Evolutionary conservation across 2,797 vertebrate genomes (phyloP), one percentile per base, ranked within the genome.

Genomic region (Sarcophilus harrisii): DNA sequence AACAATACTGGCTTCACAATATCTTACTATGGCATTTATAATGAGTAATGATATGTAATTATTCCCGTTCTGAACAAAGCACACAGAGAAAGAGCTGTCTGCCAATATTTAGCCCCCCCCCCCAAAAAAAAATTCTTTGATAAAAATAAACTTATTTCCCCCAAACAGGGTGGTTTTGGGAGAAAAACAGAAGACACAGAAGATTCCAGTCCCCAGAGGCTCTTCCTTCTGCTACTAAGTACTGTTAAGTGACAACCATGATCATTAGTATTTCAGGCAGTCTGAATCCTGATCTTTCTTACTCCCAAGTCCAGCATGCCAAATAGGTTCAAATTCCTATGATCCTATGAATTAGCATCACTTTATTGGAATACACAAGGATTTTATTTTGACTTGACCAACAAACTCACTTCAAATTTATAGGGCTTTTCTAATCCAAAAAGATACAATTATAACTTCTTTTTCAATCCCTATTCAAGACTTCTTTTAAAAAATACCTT

Each of bases 41-140:
- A 96, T 93, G 92, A 90, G 32, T 1, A 95, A 52, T 92, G 5
- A 55, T 95, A 96, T n/a, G 49, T 30, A 28, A 28, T 52, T 18
- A 58, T 94, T 96, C 59, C 62, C 52, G 94, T 38, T 90, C 58
- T 45, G 66, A 96, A 93, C 66, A 90, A 32, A 58, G 54, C 11
- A 90, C 54, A 55, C 54, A 55, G 8, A 54, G 54, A 54, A 11
- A 55, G 10, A 55, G 54, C 10, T 55, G 29, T 73, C 1, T 93
- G 30, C 30, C 96, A 66, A n/a, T n/a, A 16, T 62, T 92, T 93
- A 93, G 60, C 59, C 0, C 52, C 4, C 6, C 52, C 52, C 6
- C 52, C 57, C 49, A 93, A 93, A 93, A 60, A 60, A 93, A 12
- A n/a, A 91, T 73, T 59, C 54, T 93, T 18, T 66, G 13, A 16